These are phyloP conservation scores for Pantherophis alleghaniensis DNA, from an alignment of 2,797 vertebrate species.

Conservation along the genomic window DNA sequence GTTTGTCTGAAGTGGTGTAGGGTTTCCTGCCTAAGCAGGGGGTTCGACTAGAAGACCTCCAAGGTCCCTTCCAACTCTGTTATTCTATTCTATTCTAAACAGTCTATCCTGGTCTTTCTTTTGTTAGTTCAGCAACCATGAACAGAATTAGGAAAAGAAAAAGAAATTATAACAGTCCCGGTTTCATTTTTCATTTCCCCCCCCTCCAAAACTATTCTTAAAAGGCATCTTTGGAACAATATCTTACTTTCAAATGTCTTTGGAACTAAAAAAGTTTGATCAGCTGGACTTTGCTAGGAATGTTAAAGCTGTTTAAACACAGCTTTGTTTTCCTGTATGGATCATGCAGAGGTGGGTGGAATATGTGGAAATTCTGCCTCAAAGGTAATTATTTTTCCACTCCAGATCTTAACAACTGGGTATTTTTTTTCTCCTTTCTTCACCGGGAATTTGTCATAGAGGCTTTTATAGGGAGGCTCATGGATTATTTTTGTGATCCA, in stretches of 20 bases:
- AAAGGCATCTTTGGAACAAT: slow-evolving; percentile 26
- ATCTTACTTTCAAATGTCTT: slow-evolving; percentile 22
- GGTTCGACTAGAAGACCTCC: too few species aligned
- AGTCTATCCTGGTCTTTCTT: not conserved
- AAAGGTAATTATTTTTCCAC: too few species aligned
- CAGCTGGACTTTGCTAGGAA: slow-evolving; percentile 46
- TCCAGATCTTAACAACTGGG: not conserved
- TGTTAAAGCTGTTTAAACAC: slow-evolving; percentile 37
- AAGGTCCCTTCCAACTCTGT: too few species aligned
- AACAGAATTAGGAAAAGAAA: not conserved
- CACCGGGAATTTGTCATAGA: not conserved
- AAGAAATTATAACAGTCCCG: too few species aligned
- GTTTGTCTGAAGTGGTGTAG: too few species aligned
- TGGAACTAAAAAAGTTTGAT: slow-evolving; percentile 37
- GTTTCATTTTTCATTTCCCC: not conserved
- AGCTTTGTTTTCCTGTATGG: slow-evolving; percentile 17
- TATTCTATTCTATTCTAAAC: too few species aligned
- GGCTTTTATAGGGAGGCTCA: not conserved
- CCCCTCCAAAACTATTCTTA: slow-evolving; percentile 7
- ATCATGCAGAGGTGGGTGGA: not conserved
- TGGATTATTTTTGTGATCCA: not conserved
- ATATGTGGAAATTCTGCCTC: not conserved
- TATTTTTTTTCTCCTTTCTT: not conserved
- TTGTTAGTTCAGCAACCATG: not conserved
- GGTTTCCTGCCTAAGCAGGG: too few species aligned